Evolutionary conservation across 30 jellyfish, hydroid and myxozoan species (phyloP), one percentile per base, ranked within the genome.

Genomic region (Hydractinia symbiolongicarpus): DNA sequence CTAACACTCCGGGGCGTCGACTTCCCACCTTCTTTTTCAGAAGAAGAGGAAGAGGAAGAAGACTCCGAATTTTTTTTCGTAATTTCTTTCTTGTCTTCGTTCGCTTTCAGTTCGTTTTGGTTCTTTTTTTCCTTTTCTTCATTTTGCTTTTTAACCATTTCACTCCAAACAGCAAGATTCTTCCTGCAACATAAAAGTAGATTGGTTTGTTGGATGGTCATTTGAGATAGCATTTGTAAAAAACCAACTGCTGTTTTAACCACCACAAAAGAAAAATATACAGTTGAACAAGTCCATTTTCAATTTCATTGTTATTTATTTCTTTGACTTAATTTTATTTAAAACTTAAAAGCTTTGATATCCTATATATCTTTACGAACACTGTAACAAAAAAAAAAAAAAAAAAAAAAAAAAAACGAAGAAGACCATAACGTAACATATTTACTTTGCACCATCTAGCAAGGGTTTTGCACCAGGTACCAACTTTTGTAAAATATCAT

Each of bases 401-500:
- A 44, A 64, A 0, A 13, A 50, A 64, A n/a, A 7, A 6, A 51
- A 44, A 64, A 0, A 13, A 72, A 5, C 16, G 52, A 72, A 40
- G 13, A 4, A 1, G 15, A 20, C n/a, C 56, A 68, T 11, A 68
- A 68, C 56, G 14, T 68, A 13, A 50, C n/a, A n/a, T 9, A 52
- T 94, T 74, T 77, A 91, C 97, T 74, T 91, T 14, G 97, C 97
- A 53, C 97, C 97, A 9, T 91, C 97, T 54, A 91, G 84, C 6
- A 91, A 67, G 9, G 96, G 96, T 51, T 56, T 73, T 53, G 89
- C 62, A 8, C 95, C 95, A 17, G 97, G 97, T 82, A 91, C 75
- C 13, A 91, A 61, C n/a, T 82, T 76, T 13, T 60, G 74, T 11
- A 91, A 79, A 13, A 91, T 79, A 74, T 91, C 96, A 66, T 91